Evolutionary conservation across 37 sponge, comb jelly and placozoan genomes (phyloP).

Genomic region (Mnemiopsis leidyi): DNA sequence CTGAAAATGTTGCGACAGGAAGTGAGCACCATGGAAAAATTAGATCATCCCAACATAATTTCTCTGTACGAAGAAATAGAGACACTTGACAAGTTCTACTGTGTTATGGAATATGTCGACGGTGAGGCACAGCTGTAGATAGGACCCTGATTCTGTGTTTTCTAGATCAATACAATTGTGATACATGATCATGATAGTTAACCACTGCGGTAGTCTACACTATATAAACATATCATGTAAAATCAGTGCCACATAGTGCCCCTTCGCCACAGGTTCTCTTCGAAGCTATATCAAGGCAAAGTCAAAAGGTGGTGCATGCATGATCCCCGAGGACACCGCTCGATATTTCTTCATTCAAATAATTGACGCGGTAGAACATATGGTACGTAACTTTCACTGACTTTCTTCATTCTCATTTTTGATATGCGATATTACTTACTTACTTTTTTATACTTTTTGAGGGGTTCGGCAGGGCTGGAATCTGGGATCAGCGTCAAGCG

Average conservation of each 20-base stretch:
- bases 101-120: background rate
- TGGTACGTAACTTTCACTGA: background rate
- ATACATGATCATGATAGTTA: too few species aligned
- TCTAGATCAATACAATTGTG: too few species aligned
- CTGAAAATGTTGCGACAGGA: background rate
- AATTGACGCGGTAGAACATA: background rate
- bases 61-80: background rate
- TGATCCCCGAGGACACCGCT: background rate
- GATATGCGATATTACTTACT: too few species aligned
- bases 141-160: too few species aligned
- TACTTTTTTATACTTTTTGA: too few species aligned
- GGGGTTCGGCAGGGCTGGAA: too few species aligned
- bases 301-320: background rate
- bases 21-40: background rate
- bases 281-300: background rate
- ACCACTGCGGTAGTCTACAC: too few species aligned
- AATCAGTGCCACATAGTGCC: too few species aligned
- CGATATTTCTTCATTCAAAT: constrained; percentile 1
- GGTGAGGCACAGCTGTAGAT: background rate
- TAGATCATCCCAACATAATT: background rate
- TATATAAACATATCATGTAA: too few species aligned
- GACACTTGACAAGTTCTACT: constrained; percentile 15
- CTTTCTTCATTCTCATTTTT: background rate
- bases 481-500: too few species aligned
- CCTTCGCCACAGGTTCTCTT: too few species aligned